Conservation (phyloP, 1,140 invertebrate species). For the Aradophagus sp. region DNA sequence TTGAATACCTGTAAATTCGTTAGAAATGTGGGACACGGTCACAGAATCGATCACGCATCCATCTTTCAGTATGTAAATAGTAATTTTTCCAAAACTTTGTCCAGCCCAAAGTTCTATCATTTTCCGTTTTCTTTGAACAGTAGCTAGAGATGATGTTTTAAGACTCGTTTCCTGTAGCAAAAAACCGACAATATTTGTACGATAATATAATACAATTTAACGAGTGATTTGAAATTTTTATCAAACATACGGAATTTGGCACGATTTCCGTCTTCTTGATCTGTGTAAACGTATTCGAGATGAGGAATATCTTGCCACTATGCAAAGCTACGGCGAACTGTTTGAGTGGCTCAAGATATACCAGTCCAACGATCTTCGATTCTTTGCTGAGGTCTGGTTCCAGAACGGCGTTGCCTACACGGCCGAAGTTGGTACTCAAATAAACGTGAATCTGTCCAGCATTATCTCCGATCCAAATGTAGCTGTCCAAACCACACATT, state of each 20-base stretch:
- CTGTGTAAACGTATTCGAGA: conserved; percentile 69
- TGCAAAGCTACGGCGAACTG: conserved; percentile 83
- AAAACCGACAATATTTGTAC: too few species aligned
- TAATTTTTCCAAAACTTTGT: conserved; percentile 83
- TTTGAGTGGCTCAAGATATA: conserved; percentile 79
- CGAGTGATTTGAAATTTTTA: too few species aligned
- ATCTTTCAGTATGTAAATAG: conserved; percentile 79
- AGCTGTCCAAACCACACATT: conserved; percentile 80
- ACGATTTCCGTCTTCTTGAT: conserved; percentile 68
- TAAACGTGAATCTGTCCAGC: conserved; percentile 87
- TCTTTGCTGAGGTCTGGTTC: conserved; percentile 74
- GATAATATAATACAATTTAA: too few species aligned
- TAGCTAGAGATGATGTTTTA: conserved; percentile 70
- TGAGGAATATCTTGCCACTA: conserved; percentile 85
- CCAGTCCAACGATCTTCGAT: conserved; percentile 78
- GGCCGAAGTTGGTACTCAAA: conserved; percentile 70
- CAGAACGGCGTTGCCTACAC: conserved; percentile 73
- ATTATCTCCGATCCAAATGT: conserved; percentile 91
- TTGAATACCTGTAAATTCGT: conserved; percentile 58
- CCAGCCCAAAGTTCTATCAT: conserved; percentile 81
- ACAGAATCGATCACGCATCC: conserved; percentile 65
- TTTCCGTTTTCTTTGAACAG: conserved; percentile 64
- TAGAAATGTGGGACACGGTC: conserved; percentile 58
- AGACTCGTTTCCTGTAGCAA: conserved; percentile 55
- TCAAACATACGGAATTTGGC: conserved; percentile 38